Evolutionary conservation across 2,888 invertebrate species (phyloP).

Genomic region (Leucoma salicis): DNA sequence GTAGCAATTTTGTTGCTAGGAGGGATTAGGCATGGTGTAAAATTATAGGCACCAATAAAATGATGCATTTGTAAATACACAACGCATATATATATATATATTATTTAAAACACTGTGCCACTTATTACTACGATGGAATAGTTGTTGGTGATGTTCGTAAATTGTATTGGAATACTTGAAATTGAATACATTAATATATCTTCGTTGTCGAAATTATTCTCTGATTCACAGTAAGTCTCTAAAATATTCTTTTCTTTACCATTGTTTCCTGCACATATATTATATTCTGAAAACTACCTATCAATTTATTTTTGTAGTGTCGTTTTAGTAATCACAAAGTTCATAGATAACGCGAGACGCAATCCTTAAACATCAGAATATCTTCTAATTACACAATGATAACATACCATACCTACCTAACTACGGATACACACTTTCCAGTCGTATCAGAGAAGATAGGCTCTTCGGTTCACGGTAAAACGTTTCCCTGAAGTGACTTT

Average conservation of each 20-base stretch:
- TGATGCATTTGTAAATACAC: too few species aligned
- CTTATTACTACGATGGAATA: too few species aligned
- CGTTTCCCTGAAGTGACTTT: constrained; percentile 12
- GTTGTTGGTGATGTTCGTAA: too few species aligned
- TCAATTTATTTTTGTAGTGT: constrained; percentile 2
- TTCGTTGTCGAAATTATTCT: too few species aligned
- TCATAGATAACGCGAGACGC: constrained; percentile 51
- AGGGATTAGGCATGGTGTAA: background rate
- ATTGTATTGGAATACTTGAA: too few species aligned
- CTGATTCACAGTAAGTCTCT: too few species aligned
- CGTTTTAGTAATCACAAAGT: constrained; percentile 44
- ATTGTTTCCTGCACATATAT: too few species aligned
- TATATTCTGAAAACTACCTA: too few species aligned
- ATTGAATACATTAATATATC: too few species aligned
- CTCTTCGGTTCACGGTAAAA: constrained; percentile 12
- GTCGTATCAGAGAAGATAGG: constrained; percentile 39
- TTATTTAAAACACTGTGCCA: too few species aligned
- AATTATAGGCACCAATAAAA: background rate
- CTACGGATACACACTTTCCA: constrained; percentile 48
- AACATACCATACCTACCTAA: constrained; percentile 53
- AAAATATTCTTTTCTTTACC: too few species aligned
- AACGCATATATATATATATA: too few species aligned
- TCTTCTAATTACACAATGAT: constrained; percentile 75
- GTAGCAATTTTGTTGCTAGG: background rate
- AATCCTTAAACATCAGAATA: constrained; percentile 63